Base-by-base conservation (phyloP, 2,113 vertebrate species). In the Sturnira hondurensis region DNA sequence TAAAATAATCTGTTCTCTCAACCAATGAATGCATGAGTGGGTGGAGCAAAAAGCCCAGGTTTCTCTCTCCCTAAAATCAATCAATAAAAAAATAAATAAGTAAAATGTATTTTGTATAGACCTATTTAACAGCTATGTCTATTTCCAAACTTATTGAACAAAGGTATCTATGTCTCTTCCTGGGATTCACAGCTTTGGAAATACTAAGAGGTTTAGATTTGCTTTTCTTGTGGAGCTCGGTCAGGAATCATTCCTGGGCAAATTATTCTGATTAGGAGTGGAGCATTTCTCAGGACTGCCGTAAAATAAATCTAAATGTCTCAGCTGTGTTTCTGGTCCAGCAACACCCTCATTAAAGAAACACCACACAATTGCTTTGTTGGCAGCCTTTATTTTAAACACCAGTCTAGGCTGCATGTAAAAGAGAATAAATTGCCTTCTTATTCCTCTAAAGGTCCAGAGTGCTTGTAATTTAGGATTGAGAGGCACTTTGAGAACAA, bases 221-320 rank as follows among this genome's bases (percentile, higher is more conserved):
- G 14, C 10, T 84, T 93, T 95, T 86, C 36, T 76, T 68, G 17
- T 82, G 89, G 94, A 97, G 68, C 12, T 92, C 47, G 89, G 47
- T 97, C 91, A 96, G 74, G 97, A 95, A 91, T 95, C 38, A 93
- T 96, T 96, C 96, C 89, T 5, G 12, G 82, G 90, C 63, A 94
- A 98, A 95, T 94, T 95, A 97, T 96, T 97, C 68, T 97, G 82
- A 96, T 95, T 97, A 94, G 54, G 38, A 91, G 95, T 93, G 97
- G 88, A 89, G 85, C 11, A 3, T 63, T 97, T 61, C 68, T 96
- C 97, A 96, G 71, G 28, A 56, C 63, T 96, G 26, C 54, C 95
- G 71, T 96, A 82, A 90, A 98, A 96, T 97, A 97, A 96, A 94
- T 97, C 77, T 97, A 56, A 71, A 43, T 76, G 47, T 83, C 19